These are phyloP conservation scores for Peromyscus aztecus DNA, from an alignment of 2,797 vertebrate species.

Conservation along the genomic window DNA sequence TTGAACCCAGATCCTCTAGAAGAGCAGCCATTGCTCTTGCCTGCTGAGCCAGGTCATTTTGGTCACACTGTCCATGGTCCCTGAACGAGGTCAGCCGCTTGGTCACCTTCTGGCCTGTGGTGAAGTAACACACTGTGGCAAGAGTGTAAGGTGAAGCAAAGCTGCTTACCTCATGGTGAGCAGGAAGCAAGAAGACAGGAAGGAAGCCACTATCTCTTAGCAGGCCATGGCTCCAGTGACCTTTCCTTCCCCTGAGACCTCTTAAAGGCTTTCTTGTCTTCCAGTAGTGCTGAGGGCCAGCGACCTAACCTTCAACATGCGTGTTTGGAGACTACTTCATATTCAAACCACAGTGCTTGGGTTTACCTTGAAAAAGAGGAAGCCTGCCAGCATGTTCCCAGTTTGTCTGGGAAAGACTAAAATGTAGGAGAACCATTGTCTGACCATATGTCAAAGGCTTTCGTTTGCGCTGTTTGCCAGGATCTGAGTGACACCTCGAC, in stretches of 20 bases:
- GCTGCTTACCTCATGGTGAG: not conserved
- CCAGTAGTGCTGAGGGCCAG: not conserved
- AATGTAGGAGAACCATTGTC: not conserved
- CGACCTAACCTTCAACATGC: not conserved
- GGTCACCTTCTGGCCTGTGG: not conserved
- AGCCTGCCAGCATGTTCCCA: not conserved
- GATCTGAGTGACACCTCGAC: not conserved
- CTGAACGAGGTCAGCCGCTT: not conserved
- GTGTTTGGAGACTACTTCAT: not conserved
- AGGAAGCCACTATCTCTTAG: not conserved
- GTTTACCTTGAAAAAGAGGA: constrained; percentile 11
- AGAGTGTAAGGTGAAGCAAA: no score
- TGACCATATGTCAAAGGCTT: no score
- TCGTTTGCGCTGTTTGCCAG: not conserved
- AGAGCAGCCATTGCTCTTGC: not conserved
- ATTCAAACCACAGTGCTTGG: not conserved
- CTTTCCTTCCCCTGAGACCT: not conserved
- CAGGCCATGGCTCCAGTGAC: not conserved
- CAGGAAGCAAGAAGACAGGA: not conserved
- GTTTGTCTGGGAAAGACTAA: not conserved
- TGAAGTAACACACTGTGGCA: no score
- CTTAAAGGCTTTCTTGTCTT: not conserved
- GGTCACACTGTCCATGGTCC: not conserved
- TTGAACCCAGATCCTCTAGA: not conserved
- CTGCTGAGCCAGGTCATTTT: not conserved